Percentiles rank a stretch among this genome's conserved stretches.
These are phyloP conservation scores for Agriotes lineatus DNA, from an alignment of 2,888 invertebrate genomes.

Conservation along the genomic window DNA sequence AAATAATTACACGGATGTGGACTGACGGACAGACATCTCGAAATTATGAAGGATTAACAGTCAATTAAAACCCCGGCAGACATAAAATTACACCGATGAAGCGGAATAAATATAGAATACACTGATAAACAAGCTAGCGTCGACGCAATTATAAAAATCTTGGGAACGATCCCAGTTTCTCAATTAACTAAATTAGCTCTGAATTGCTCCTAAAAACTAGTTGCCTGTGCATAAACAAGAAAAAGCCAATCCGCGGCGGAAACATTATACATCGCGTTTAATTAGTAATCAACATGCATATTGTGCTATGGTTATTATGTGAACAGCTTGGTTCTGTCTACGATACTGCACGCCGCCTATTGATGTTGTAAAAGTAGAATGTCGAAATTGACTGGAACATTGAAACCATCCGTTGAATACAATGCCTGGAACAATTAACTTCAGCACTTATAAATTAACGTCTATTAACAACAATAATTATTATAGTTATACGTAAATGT, in stretches of 20 bases:
- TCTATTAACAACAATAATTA: too few relatives aligned
- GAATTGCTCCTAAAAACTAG: slow-evolving; percentile 20
- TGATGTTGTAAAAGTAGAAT: slow-evolving; percentile 1
- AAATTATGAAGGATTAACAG: too few relatives aligned
- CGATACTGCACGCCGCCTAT: neutral
- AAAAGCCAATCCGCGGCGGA: slow-evolving; percentile 21
- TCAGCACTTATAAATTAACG: too few relatives aligned
- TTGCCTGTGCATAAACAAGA: slow-evolving; percentile 16
- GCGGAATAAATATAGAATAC: neutral
- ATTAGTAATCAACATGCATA: slow-evolving; percentile 25
- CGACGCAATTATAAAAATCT: slow-evolving; percentile 1
- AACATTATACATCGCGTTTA: slow-evolving; percentile 21
- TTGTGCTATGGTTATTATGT: slow-evolving; percentile 13
- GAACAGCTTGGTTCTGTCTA: slow-evolving; percentile 3
- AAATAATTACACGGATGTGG: too few relatives aligned
- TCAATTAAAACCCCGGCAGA: too few relatives aligned
- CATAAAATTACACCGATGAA: too few relatives aligned
- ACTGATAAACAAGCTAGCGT: slow-evolving; percentile 3
- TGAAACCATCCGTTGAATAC: too few relatives aligned
- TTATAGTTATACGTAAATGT: too few relatives aligned
- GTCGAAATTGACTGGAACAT: too few relatives aligned
- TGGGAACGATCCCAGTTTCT: slow-evolving; percentile 12
- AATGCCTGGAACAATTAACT: too few relatives aligned
- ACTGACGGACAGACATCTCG: too few relatives aligned
- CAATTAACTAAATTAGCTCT: slow-evolving; percentile 15